Evolutionary conservation across 2,797 vertebrate species (phyloP).

Genomic region (Sparidentex hasta): DNA sequence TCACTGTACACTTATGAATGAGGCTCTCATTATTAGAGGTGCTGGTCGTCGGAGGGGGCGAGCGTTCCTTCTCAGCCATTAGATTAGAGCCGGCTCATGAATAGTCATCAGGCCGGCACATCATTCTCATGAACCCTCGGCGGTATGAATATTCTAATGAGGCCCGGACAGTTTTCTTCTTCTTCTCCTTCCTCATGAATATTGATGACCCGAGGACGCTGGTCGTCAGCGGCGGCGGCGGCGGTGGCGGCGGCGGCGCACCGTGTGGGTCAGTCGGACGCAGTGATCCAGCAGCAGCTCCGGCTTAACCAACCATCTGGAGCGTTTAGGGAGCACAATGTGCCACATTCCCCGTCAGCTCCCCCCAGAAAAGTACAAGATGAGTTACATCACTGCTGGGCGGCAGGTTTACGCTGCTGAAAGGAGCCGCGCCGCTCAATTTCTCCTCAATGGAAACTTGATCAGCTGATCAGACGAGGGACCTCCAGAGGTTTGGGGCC

Average conservation of each 20-base stretch:
- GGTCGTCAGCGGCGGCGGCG: constrained; percentile 2
- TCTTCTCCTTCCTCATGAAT: constrained; percentile 70
- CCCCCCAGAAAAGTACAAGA: constrained; percentile 1
- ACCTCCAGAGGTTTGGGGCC: too few relatives aligned
- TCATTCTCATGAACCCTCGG: constrained; percentile 66
- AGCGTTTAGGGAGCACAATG: constrained; percentile 63
- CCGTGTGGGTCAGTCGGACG: constrained; percentile 47
- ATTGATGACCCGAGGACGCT: constrained; percentile 70
- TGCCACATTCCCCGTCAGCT: neutral
- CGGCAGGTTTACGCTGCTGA: constrained; percentile 8
- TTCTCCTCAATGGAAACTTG: constrained; percentile 6
- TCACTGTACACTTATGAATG: constrained; percentile 55
- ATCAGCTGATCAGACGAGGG: neutral
- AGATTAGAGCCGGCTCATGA: constrained; percentile 72
- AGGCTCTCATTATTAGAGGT: constrained; percentile 52
- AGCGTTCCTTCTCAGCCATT: constrained; percentile 45
- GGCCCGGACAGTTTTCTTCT: constrained; percentile 44
- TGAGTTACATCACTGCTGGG: constrained; percentile 29
- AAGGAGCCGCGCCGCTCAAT: neutral
- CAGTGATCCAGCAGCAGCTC: constrained; percentile 62
- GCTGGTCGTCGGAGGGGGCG: constrained; percentile 38
- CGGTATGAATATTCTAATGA: constrained; percentile 83
- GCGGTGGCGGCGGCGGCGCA: neutral
- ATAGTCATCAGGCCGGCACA: constrained; percentile 75
- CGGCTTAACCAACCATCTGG: constrained; percentile 72